These are phyloP conservation scores for Grantiella picta DNA, from an alignment of 2,113 vertebrate genomes.

Conservation along the genomic window DNA sequence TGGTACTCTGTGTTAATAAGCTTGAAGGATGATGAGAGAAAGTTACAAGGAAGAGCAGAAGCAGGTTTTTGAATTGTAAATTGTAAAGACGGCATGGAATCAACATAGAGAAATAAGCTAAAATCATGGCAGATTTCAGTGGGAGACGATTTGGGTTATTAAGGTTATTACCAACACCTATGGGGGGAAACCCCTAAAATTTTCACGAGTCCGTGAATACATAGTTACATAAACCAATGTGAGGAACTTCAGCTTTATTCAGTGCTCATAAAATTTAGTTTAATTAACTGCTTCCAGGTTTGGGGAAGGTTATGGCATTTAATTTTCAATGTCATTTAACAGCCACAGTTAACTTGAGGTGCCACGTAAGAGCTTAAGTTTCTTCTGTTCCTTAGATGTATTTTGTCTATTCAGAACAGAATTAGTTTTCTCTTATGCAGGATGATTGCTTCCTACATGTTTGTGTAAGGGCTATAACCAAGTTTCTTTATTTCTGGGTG, in stretches of 20 bases:
- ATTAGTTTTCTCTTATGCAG: not conserved
- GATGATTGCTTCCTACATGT: not conserved
- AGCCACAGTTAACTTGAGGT: not conserved
- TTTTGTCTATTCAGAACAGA: not conserved
- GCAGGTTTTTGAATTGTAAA: not conserved
- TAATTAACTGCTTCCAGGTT: not conserved
- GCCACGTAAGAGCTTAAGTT: not conserved
- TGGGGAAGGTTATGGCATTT: not conserved
- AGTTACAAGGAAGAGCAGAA: not conserved
- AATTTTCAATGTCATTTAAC: not conserved
- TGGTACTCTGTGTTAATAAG: not conserved
- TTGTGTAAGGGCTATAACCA: not conserved
- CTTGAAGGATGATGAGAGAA: not conserved
- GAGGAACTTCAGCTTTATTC: not conserved
- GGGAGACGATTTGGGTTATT: not conserved
- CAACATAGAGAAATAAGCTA: not conserved
- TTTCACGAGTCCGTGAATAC: not conserved
- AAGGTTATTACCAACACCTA: not conserved
- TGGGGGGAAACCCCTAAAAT: not conserved
- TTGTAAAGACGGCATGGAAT: not conserved
- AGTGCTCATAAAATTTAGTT: not conserved
- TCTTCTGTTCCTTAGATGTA: not conserved
- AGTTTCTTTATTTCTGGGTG: not conserved
- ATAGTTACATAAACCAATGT: not conserved
- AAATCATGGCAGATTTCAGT: not conserved